Base-by-base conservation (phyloP, 2,113 vertebrate species). In the Peucedramus taeniatus region DNA sequence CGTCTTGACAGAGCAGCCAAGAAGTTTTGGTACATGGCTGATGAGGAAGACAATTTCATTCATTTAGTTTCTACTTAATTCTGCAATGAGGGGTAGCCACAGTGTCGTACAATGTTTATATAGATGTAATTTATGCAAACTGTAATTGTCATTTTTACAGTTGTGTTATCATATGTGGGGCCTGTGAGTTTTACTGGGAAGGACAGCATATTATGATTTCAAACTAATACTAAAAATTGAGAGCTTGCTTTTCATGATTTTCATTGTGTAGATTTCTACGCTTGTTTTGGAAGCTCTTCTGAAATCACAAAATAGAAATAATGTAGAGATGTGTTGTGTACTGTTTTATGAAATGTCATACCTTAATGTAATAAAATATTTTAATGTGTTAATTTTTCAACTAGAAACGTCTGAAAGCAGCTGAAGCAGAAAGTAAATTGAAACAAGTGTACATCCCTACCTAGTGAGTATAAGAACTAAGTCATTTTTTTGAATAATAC, bases 371-470 rank as follows among this genome's bases (percentile, higher is more conserved):
- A 31, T 64, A 70, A 95, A 81, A 31, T 78, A 75, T 87, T 93
- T 61, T 96, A 83, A 94, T 96, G 42, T 95, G 53, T 95, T 95
- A 89, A 14, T 98, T 88, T 97, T 98, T 78, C 64, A 86, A 94
- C 95, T 98, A 99, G 99, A 99, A 99, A 98, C 98, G 99, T 89
- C 98, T 99, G 97, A 99, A 99, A 97, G 99, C 99, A 16, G 99
- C 99, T 83, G 99, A 99, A 98, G 99, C 99, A 60, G 99, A 99
- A 96, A 99, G 99, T 98, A 99, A 99, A 97, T 97, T 99, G 98
- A 99, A 99, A 96, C 99, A 99, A 98, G 99, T 99, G 54, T 99
- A 99, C 98, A 99, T 99, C 97, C 99, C 99, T 89, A 99, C 99
- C 93, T 99, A 99, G 99, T 99, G 98, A 99, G 99, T 99, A 96